phyloP scores from a whole-genome alignment of 2,113 vertebrate genomes.

The Callipepla squamata region DNA sequence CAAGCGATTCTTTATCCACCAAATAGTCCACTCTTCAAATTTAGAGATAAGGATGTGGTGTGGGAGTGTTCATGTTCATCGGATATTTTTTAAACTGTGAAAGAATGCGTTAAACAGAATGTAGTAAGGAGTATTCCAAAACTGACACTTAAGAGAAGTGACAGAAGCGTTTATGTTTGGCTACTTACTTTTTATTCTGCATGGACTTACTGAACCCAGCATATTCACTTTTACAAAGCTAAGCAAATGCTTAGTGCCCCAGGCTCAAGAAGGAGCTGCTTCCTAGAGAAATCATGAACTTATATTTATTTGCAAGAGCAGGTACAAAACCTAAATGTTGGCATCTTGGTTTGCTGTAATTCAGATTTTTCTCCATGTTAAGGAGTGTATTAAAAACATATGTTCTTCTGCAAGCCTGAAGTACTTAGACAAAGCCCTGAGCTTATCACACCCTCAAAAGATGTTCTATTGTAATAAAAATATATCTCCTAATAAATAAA shows the following conservation, averaged over 20 bases:
- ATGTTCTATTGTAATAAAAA: background rate
- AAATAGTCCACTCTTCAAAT: background rate
- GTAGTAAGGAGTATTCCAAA: background rate
- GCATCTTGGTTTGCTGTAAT: background rate
- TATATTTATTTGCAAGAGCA: background rate
- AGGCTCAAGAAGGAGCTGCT: background rate
- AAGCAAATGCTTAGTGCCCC: background rate
- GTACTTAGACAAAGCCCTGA: background rate
- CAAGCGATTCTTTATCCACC: background rate
- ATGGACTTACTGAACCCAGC: background rate
- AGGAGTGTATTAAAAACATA: rapidly evolving
- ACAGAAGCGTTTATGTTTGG: background rate
- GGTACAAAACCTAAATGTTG: background rate
- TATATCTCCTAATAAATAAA: background rate
- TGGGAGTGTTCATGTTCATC: background rate
- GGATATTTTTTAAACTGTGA: background rate
- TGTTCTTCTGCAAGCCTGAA: background rate
- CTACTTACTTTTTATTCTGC: background rate
- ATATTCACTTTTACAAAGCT: background rate
- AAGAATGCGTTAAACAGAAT: background rate
- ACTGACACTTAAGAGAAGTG: background rate
- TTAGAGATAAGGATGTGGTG: background rate
- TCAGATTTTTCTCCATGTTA: background rate
- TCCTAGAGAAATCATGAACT: background rate
- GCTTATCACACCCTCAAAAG: background rate